phyloP scores from a whole-genome alignment of 1,140 invertebrate genomes.

The Oncopodura yosiiana region DNA sequence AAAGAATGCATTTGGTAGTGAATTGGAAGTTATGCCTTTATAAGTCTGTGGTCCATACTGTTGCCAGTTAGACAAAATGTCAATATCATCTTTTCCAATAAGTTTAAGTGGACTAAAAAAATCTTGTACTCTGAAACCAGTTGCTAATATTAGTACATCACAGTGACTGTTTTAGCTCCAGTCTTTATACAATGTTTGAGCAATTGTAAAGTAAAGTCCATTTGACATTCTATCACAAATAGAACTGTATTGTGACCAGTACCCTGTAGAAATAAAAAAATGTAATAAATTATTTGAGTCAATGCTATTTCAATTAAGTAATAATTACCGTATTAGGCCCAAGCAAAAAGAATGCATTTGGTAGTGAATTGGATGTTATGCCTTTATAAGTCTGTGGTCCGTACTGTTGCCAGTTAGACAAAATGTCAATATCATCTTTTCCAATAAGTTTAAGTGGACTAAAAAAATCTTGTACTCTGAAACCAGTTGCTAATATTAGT shows the following conservation, averaged over 20 bases:
- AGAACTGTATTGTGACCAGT: slow-evolving; percentile 16
- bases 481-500: slow-evolving; percentile 13
- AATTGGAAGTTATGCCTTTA: slow-evolving; percentile 3
- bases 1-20: slow-evolving; percentile 11
- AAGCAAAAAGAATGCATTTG: slow-evolving; percentile 13
- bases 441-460: slow-evolving; percentile 10
- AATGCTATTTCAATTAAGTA: not conserved
- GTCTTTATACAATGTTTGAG: slow-evolving; percentile 9
- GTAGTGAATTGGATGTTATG: slow-evolving; percentile 1
- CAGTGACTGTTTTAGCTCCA: not conserved
- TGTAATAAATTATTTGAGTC: not conserved
- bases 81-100: not conserved
- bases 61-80: slow-evolving; percentile 10
- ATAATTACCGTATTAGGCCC: slow-evolving; percentile 13
- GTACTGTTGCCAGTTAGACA: slow-evolving; percentile 10
- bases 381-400: slow-evolving; percentile 4
- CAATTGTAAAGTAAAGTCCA: slow-evolving; percentile 9
- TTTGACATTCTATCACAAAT: slow-evolving; percentile 23
- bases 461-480: slow-evolving; percentile 22
- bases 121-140: slow-evolving; percentile 22
- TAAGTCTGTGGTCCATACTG: not conserved
- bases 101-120: slow-evolving; percentile 23
- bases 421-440: slow-evolving; percentile 6
- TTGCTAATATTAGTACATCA: slow-evolving; percentile 19
- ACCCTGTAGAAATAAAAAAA: not conserved